Evolutionary conservation across 2,797 vertebrate genomes (phyloP), one percentile per base, ranked within the genome.

Genomic region (Enteromius mattozi): DNA sequence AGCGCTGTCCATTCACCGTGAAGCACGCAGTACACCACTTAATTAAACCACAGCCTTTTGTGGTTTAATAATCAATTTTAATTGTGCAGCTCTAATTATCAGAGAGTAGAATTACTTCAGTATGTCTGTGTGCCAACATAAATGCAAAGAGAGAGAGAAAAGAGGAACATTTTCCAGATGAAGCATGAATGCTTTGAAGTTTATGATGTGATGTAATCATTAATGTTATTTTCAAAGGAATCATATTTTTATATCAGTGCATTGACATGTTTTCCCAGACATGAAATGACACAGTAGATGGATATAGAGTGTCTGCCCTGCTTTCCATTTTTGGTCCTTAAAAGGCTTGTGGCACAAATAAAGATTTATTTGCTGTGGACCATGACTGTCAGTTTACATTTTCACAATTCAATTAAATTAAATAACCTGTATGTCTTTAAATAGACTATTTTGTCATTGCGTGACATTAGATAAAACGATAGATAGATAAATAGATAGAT

Each of bases 221-320:
- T 56, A 63, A 65, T 78, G 42, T 17, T 49, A 76, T 80, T 82
- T 76, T 66, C 82, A 78, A 24, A 79, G 35, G 19, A 47, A 68
- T 42, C 70, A 42, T 66, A 68, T 51, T 66, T 80, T 78, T 86
- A n/a, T 79, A 79, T 68, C 30, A 27, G 21, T 19, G n/a, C 49
- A 77, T 33, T 70, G 65, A 80, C 56, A 33, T 82, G n/a, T 82
- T 82, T 87, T 81, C 59, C 17, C 49, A 63, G 47, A 75, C 27
- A 56, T 72, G 6, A 81, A 86, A 49, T 33, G 21, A 45, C 59
- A 54, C 51, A 77, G 21, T 4, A 21, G 17, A 63, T 66, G 40
- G 24, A 40, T 16, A 61, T 33, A 6, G 56, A 47, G 16, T 71
- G 37, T 77, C 14, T 14, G n/a, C 45, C 63, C 42, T 76, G 70